phyloP scores from a whole-genome alignment of 2,888 invertebrate species.

The Orthonevra nobilis region DNA sequence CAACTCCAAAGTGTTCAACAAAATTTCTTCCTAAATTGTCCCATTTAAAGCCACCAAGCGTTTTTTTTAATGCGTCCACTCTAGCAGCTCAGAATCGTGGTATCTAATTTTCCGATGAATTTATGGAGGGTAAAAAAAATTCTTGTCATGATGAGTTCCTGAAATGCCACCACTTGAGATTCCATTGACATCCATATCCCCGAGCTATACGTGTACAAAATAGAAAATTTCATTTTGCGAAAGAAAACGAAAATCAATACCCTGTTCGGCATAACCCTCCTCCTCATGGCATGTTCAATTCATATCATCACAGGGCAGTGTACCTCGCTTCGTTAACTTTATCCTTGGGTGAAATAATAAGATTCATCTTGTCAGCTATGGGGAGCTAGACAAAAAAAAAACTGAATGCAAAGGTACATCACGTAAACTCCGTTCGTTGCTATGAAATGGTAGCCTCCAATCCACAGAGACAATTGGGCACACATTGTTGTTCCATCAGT shows the following conservation, averaged over 20 bases:
- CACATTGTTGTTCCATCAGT: conserved; percentile 33
- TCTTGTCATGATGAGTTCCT: conserved; percentile 25
- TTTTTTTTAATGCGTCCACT: no score
- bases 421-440: conserved; percentile 40
- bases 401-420: neutral
- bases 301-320: conserved; percentile 40
- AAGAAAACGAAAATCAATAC: conserved; percentile 51
- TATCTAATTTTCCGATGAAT: conserved; percentile 24
- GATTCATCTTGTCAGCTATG: conserved; percentile 56
- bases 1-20: no score
- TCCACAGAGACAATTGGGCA: conserved; percentile 51
- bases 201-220: conserved; percentile 58
- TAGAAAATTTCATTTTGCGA: conserved; percentile 41
- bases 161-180: conserved; percentile 47
- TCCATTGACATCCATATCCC: conserved; percentile 57
- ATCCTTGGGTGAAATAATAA: conserved; percentile 71
- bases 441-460: conserved; percentile 49
- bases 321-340: conserved; percentile 53
- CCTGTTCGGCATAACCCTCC: conserved; percentile 34
- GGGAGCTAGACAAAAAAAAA: conserved; percentile 9
- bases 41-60: no score
- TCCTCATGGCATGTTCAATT: conserved; percentile 43
- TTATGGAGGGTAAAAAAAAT: conserved; percentile 32
- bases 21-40: no score
- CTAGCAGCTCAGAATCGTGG: no score